These are phyloP conservation scores for Cylindroiulus punctatus DNA, from an alignment of 2,888 invertebrate genomes.

Conservation along the genomic window DNA sequence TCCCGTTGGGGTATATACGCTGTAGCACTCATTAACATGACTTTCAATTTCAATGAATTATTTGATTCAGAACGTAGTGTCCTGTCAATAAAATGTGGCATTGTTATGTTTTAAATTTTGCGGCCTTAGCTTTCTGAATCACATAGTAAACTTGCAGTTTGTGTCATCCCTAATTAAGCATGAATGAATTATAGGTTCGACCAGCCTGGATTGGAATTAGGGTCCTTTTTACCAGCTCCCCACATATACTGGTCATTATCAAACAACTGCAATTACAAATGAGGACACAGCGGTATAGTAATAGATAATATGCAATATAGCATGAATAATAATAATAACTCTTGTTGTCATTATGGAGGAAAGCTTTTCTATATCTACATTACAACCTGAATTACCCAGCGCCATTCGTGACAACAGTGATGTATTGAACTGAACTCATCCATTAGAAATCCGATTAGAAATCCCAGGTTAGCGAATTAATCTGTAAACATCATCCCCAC, in stretches of 20 bases:
- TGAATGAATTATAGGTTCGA: background rate
- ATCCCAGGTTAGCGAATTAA: background rate
- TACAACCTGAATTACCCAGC: background rate
- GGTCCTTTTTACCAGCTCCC: background rate
- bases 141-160: background rate
- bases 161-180: background rate
- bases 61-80: no score
- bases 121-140: background rate
- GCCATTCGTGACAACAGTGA: background rate
- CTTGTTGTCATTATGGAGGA: background rate
- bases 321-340: no score
- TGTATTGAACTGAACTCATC: background rate
- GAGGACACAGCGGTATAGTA: background rate
- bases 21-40: no score
- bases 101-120: no score
- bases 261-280: background rate
- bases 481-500: no score
- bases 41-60: no score
- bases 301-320: background rate
- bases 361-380: background rate
- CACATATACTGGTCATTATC: background rate
- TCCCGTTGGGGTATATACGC: no score
- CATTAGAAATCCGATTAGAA: conserved; percentile 2
- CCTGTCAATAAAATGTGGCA: no score
- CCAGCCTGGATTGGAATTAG: background rate